These are phyloP conservation scores for Drosophila kanekoi DNA, from an alignment of 2,888 invertebrate genomes.

Conservation along the genomic window DNA sequence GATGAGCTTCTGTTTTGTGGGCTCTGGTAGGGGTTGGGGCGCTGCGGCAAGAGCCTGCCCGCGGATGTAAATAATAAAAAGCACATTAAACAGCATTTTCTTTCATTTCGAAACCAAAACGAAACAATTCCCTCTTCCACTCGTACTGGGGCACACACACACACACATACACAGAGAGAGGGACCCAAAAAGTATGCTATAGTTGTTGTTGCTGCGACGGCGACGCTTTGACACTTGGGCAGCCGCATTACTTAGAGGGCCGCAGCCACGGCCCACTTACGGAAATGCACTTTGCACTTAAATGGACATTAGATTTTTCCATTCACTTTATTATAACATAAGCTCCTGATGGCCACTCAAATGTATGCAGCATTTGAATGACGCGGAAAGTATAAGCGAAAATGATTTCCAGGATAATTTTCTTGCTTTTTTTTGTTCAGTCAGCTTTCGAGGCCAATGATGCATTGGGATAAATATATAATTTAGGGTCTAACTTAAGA, in stretches of 20 bases:
- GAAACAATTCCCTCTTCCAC: conserved; percentile 72
- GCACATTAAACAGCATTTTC: conserved; percentile 80
- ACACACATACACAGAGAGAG: not conserved
- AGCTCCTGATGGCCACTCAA: not conserved
- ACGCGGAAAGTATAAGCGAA: not conserved
- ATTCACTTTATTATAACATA: conserved; percentile 29
- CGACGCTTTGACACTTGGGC: conserved; percentile 74
- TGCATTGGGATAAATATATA: too few relatives aligned
- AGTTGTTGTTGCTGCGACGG: conserved; percentile 21
- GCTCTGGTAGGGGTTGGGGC: conserved; percentile 3
- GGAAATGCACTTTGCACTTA: conserved; percentile 61
- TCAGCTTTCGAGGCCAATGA: too few relatives aligned
- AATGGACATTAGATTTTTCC: conserved; percentile 44
- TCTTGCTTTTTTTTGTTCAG: too few relatives aligned
- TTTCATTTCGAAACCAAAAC: conserved; percentile 75
- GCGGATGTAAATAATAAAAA: conserved; percentile 81
- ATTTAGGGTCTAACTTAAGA: too few relatives aligned
- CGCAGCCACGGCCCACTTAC: conserved; percentile 59
- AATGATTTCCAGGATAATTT: not conserved
- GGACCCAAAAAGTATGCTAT: conserved; percentile 69
- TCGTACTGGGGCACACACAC: conserved; percentile 43
- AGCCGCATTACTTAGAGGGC: conserved; percentile 65
- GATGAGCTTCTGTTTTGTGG: conserved; percentile 64
- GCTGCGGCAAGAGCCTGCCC: conserved; percentile 40
- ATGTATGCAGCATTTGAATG: conserved; percentile 10